phyloP scores from a whole-genome alignment of 2,888 invertebrate genomes.

The Meloe dianella region DNA sequence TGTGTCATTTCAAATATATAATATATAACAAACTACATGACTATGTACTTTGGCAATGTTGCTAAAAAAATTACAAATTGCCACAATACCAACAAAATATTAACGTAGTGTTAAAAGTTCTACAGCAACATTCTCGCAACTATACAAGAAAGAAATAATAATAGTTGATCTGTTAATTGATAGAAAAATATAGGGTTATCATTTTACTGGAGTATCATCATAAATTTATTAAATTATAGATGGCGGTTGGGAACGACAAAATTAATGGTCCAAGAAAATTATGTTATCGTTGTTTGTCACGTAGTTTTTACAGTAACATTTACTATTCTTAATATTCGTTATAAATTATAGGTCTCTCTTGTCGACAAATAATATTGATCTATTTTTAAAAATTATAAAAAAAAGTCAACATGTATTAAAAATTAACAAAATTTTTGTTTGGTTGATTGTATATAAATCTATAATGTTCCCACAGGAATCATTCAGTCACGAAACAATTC shows the following conservation, averaged over 20 bases:
- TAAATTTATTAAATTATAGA: neutral
- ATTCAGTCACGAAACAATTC: constrained; percentile 8
- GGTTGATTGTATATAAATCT: neutral
- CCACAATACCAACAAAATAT: neutral
- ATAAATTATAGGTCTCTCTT: neutral
- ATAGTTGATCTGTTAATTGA: neutral
- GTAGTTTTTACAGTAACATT: neutral
- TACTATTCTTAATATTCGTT: neutral
- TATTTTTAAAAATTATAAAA: neutral
- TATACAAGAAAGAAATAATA: too few species aligned
- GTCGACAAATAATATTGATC: neutral
- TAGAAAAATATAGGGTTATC: neutral
- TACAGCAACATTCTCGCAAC: too few species aligned
- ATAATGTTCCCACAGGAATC: neutral
- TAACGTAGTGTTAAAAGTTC: too few species aligned
- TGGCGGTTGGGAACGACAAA: neutral
- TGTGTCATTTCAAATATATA: neutral
- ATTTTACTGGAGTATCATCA: neutral
- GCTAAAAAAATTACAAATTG: neutral
- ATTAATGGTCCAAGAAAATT: constrained; percentile 4
- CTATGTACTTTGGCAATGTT: neutral
- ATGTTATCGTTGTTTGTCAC: neutral
- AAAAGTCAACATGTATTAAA: neutral
- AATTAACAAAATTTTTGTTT: neutral
- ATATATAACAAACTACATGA: neutral